These are phyloP conservation scores for Intellagama lesueurii DNA, from an alignment of 2,797 vertebrate species.

Conservation along the genomic window DNA sequence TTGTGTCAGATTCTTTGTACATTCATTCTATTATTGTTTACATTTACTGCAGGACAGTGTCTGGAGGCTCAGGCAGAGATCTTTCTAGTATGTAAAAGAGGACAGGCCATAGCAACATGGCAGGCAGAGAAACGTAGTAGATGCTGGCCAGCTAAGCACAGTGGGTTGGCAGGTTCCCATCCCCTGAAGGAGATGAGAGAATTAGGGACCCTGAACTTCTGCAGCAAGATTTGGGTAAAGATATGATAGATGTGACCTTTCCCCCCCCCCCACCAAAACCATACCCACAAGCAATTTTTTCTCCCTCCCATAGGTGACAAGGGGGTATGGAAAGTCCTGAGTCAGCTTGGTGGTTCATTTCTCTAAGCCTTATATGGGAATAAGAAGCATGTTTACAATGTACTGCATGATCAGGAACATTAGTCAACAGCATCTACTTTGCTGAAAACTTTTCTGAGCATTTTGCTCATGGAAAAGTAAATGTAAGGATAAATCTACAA, in stretches of 20 bases:
- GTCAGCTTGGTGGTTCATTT: not conserved
- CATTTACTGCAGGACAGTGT: no score
- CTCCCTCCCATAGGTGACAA: not conserved
- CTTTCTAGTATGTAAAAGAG: no score
- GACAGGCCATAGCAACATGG: not conserved
- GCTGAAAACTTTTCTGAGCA: not conserved
- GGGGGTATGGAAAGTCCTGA: not conserved
- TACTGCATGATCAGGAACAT: not conserved
- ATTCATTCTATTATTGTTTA: no score
- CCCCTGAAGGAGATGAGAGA: not conserved
- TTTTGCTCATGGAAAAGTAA: not conserved
- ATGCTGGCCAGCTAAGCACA: not conserved
- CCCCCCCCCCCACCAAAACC: no score
- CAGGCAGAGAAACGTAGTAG: not conserved
- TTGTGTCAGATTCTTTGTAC: no score
- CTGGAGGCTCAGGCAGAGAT: no score
- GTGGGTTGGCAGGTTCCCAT: not conserved
- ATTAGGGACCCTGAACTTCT: not conserved
- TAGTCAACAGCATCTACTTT: not conserved
- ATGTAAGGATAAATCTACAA: not conserved
- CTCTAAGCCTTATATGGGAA: not conserved
- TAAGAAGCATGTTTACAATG: not conserved
- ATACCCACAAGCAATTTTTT: not conserved
- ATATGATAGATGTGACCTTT: not conserved
- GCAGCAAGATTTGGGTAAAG: not conserved